A percentile compares a stretch with the other conserved stretches of the same genome.
Evolutionary conservation across 2,797 vertebrate genomes (phyloP).

Genomic region (Bryconaethiops microstoma): DNA sequence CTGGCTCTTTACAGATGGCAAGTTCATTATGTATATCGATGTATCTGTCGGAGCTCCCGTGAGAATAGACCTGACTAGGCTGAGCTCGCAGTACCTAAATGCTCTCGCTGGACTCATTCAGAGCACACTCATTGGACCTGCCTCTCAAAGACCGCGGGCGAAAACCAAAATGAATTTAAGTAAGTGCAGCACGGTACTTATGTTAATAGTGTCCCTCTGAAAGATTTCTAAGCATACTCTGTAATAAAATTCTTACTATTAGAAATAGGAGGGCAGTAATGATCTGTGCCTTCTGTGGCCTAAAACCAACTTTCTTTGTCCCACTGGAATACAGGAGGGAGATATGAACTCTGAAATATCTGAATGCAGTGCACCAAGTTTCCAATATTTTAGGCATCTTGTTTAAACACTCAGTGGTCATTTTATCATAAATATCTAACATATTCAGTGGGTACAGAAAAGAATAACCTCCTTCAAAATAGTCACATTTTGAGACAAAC

Average conservation of each 20-base stretch:
- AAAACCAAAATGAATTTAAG: slow-evolving; percentile 36
- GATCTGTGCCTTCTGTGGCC: neutral
- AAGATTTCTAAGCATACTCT: slow-evolving; percentile 25
- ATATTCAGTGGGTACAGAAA: neutral
- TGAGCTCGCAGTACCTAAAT: slow-evolving; percentile 25
- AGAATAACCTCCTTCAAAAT: too few species aligned
- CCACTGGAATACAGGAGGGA: neutral
- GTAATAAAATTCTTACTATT: neutral
- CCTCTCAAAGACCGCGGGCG: slow-evolving; percentile 24
- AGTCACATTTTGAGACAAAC: too few species aligned
- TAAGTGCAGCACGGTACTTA: slow-evolving; percentile 22
- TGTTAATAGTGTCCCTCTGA: slow-evolving; percentile 39
- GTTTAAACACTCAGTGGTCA: neutral
- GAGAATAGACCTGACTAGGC: slow-evolving; percentile 34
- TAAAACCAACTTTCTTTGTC: slow-evolving; percentile 2
- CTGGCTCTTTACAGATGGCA: slow-evolving; percentile 39
- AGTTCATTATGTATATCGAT: slow-evolving; percentile 55
- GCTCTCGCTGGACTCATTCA: slow-evolving; percentile 30
- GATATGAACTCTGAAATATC: neutral
- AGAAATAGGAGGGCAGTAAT: slow-evolving; percentile 8
- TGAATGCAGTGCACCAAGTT: neutral
- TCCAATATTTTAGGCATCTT: neutral
- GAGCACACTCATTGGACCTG: slow-evolving; percentile 6
- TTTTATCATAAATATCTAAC: neutral
- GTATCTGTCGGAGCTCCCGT: slow-evolving; percentile 37